Conservation (phyloP, 2,113 vertebrate genomes). For the Quiscalus mexicanus region DNA sequence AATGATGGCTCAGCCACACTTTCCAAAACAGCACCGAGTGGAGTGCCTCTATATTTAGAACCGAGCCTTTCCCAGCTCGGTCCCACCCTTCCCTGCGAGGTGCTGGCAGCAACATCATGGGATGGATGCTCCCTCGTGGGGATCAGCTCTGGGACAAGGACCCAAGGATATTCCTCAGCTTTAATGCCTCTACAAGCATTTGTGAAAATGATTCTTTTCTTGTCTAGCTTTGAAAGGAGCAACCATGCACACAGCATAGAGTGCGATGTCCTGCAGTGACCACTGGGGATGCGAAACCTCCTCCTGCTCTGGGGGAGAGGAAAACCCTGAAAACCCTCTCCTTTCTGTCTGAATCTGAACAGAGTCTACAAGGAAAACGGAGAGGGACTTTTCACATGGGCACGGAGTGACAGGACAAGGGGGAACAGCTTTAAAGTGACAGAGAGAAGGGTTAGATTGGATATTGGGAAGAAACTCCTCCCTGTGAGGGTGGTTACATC, state of each 20-base stretch:
- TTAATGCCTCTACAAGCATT: accelerated
- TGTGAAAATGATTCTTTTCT: neutral
- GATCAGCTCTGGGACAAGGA: neutral
- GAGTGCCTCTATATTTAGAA: neutral
- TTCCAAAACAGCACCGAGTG: neutral
- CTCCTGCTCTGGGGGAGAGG: neutral
- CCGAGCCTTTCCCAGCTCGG: neutral
- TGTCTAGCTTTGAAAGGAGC: accelerated
- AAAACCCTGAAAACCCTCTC: neutral
- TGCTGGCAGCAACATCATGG: neutral
- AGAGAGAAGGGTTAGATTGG: neutral
- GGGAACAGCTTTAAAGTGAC: neutral
- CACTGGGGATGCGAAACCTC: neutral
- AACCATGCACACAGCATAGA: accelerated
- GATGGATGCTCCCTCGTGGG: accelerated
- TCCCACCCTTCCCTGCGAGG: neutral
- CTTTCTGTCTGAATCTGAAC: neutral
- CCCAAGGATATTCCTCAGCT: accelerated
- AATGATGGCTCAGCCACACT: constrained; percentile 3
- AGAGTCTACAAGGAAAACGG: neutral
- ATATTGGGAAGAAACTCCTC: neutral
- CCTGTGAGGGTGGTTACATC: neutral
- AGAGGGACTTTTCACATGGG: neutral
- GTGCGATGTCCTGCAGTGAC: neutral
- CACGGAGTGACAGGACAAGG: neutral